Evolutionary conservation across 2,888 invertebrate genomes (phyloP), one percentile per base, ranked within the genome.

Genomic region (Mythimna lalbum): DNA sequence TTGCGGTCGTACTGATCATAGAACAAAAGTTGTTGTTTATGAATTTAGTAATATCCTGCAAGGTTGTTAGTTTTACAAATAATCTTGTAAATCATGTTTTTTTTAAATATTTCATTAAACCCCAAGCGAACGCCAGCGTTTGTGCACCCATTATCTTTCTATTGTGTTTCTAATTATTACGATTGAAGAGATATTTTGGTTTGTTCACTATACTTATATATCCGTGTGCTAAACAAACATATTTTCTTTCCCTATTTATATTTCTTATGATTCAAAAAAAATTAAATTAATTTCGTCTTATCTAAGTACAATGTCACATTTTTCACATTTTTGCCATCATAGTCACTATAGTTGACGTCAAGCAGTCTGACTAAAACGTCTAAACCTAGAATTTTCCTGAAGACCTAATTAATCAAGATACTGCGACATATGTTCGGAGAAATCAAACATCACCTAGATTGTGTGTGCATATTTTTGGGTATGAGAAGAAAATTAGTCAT

Each of bases 341-440:
- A 39, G 33, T 53, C 69, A 74, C 19, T 17, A 0, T 17, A 10
- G 33, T 76, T 73, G 77, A 71, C 89, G 87, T 89, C 89, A 88
- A 85, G 81, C 88, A 74, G 89, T 88, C 89, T 88, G 83, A 81
- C 72, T 84, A 67, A 73, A 71, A 33, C n/a, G 27, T 59, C 47
- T 23, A 63, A 56, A 63, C 77, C 64, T 72, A 21, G 72, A 65
- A 81, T 80, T 86, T 80, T 81, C 73, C 50, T 80, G 82, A 84
- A 87, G 14, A 73, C n/a, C 19, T 75, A 81, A 88, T 89, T 81
- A 73, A 86, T 89, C 87, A 89, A 84, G 89, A 89, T 88, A 81
- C 43, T 63, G 43, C 64, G 76, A 75, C 68, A 63, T 63, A 23
- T 69, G 49, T 81, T 78, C 68, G 36, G 50, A 70, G 68, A 81